Evolutionary conservation across 1,140 invertebrate genomes (phyloP), one percentile per base, ranked within the genome.

Genomic region (Drosophila jambulina): DNA sequence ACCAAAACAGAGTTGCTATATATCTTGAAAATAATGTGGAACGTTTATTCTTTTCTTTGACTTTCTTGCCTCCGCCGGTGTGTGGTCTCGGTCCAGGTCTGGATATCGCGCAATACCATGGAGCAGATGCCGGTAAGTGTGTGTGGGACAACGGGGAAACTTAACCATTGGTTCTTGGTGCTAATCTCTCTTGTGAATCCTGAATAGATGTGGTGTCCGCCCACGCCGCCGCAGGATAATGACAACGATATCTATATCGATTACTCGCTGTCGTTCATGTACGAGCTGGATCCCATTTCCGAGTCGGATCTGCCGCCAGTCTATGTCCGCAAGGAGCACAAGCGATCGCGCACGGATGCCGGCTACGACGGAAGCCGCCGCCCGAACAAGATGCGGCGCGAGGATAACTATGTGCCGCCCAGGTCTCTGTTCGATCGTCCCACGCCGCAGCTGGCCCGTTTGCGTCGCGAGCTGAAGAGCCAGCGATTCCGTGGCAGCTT

Each of bases 151-250:
- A 19, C 10, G 10, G 53, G n/a, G 45, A 23, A 63, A 57, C 42
- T 65, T 17, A 12, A 71, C 49, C 19, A 21, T 40, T 59, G 32
- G 19, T 40, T 38, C 25, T 25, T 48, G 15, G 67, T 13, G 23
- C 54, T 48, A 64, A 76, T 59, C 13, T 36, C 15, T 38, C n/a
- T 70, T 69, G 38, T 63, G 38, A 59, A 29, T 42, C 57, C 21
- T 29, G 34, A 74, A 60, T 84, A 99, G 98, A 96, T 99, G 94
- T 99, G 98, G 98, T 96, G 96, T 80, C 98, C 98, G 67, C 98
- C 98, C 63, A 99, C 98, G 15, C 98, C 98, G 70, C 98, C 98
- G 7, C 96, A 96, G 88, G 96, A 97, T 92, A 97, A 98, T 76
- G 75, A 77, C 19, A 96, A 96, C 92, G 98, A 99, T 93, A 95